phyloP scores from a whole-genome alignment of 2,888 invertebrate species.

The Dicyrtomina minuta region DNA sequence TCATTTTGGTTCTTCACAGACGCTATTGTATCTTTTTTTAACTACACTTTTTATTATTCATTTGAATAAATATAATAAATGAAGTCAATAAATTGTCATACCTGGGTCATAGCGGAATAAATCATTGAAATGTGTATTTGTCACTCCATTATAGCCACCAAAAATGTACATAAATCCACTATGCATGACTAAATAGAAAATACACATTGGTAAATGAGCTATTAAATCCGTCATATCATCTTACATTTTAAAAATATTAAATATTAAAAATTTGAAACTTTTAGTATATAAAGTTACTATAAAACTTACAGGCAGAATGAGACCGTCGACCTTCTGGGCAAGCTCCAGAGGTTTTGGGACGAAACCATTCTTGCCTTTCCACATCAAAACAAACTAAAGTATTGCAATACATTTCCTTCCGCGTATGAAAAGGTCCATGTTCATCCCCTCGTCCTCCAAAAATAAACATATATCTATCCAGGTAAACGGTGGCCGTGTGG shows the following conservation, averaged over 20 bases:
- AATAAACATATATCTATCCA: slow-evolving; percentile 74
- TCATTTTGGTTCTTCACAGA: too few species aligned
- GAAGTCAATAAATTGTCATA: slow-evolving; percentile 37
- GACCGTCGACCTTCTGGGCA: slow-evolving; percentile 78
- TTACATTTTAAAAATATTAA: background rate
- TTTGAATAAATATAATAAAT: too few species aligned
- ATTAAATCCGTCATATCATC: too few species aligned
- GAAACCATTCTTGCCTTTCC: slow-evolving; percentile 68
- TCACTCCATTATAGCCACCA: slow-evolving; percentile 82
- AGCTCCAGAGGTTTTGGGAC: slow-evolving; percentile 64
- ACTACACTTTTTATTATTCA: too few species aligned
- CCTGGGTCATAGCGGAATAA: slow-evolving; percentile 69
- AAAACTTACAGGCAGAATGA: slow-evolving; percentile 87
- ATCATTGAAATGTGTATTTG: slow-evolving; percentile 79
- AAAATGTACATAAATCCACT: slow-evolving; percentile 76
- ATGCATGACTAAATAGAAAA: slow-evolving; percentile 66
- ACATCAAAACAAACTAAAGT: slow-evolving; percentile 68
- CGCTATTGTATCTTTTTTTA: too few species aligned
- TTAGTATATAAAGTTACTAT: background rate
- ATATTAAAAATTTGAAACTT: background rate
- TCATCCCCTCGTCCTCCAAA: slow-evolving; percentile 85
- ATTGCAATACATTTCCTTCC: slow-evolving; percentile 76
- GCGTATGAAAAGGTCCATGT: slow-evolving; percentile 65
- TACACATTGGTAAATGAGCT: too few species aligned
- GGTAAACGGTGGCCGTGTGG: slow-evolving; percentile 78